These are phyloP conservation scores for Gadopsis bispinosus DNA, from an alignment of 2,797 vertebrate genomes.

Conservation along the genomic window DNA sequence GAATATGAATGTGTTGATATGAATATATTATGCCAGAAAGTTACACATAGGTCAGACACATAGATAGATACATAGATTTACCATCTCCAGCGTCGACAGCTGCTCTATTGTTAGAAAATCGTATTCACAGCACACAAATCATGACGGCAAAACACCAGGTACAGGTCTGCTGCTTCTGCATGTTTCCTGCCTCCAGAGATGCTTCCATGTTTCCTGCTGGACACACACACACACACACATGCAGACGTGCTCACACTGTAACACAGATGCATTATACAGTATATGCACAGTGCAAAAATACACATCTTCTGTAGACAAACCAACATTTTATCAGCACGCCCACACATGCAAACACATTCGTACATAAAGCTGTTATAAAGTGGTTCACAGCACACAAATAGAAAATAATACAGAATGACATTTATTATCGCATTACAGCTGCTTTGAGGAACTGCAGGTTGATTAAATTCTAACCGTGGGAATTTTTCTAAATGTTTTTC, in stretches of 20 bases:
- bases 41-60: neutral
- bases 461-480: no score
- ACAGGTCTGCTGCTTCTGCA: slow-evolving; percentile 64
- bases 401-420: neutral
- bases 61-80: no score
- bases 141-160: slow-evolving; percentile 13
- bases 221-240: slow-evolving; percentile 20
- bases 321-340: neutral
- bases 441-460: neutral
- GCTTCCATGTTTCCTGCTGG: slow-evolving; percentile 43
- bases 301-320: neutral
- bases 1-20: no score
- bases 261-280: neutral
- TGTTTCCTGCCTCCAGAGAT: slow-evolving; percentile 55
- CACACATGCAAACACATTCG: neutral
- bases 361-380: neutral
- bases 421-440: neutral
- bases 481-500: no score
- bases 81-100: neutral
- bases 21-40: neutral
- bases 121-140: slow-evolving; percentile 39
- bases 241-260: slow-evolving; percentile 11
- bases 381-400: neutral
- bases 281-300: slow-evolving; percentile 1
- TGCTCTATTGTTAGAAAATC: neutral